phyloP scores from a whole-genome alignment of 2,113 vertebrate genomes.

The Terrapene triunguis region DNA sequence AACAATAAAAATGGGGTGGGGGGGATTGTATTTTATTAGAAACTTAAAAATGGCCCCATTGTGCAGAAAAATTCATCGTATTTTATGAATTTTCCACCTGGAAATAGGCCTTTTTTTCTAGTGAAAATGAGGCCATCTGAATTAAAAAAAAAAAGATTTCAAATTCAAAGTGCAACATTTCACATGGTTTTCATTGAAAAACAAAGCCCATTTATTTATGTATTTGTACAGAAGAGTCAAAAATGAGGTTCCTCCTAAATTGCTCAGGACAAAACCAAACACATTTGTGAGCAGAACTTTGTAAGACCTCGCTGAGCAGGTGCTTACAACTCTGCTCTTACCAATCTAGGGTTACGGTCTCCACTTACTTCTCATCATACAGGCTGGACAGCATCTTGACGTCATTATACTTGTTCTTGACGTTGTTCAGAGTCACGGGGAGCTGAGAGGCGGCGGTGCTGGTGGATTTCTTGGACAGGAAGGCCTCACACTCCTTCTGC shows the following conservation, averaged over 20 bases:
- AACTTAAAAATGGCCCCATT: background rate
- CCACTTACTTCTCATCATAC: conserved; percentile 90
- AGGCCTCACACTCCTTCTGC: conserved; percentile 85
- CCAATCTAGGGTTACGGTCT: background rate
- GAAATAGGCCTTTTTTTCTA: background rate
- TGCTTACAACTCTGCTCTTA: background rate
- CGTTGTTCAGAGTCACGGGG: conserved; percentile 81
- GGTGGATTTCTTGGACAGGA: conserved; percentile 80
- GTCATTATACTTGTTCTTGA: conserved; percentile 88
- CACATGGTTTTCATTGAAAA: background rate
- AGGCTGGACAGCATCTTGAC: conserved; percentile 85
- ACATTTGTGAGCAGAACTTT: background rate
- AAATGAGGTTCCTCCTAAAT: background rate
- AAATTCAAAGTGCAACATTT: background rate
- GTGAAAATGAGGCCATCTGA: background rate
- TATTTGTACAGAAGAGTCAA: background rate
- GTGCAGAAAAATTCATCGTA: background rate
- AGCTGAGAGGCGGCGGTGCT: conserved; percentile 81
- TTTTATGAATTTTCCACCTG: background rate
- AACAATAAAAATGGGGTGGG: background rate
- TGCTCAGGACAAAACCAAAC: background rate
- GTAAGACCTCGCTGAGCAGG: background rate
- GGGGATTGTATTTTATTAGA: background rate
- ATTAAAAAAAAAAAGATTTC: background rate
- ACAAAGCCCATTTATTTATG: background rate